Evolutionary conservation across 2,113 vertebrate species (phyloP).

Genomic region (Hepsetus odoe): DNA sequence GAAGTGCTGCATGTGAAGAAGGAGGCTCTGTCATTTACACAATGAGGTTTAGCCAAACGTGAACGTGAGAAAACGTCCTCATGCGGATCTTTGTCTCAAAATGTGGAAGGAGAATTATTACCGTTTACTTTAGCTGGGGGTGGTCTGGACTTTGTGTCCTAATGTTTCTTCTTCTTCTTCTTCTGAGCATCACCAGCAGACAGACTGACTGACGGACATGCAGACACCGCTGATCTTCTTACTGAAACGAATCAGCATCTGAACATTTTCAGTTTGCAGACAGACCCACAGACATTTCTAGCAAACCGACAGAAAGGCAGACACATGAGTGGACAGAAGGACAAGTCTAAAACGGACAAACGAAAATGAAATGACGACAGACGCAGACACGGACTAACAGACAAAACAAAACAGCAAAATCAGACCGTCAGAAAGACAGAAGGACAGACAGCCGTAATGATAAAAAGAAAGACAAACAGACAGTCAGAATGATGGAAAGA

Average conservation of each 20-base stretch:
- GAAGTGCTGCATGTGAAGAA: constrained; percentile 59
- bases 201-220: background rate
- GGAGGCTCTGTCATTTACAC: constrained; percentile 52
- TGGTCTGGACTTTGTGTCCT: background rate
- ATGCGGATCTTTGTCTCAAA: constrained; percentile 61
- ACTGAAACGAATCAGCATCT: no score
- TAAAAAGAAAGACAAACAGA: background rate
- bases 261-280: no score
- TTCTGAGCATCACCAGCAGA: background rate
- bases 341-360: no score
- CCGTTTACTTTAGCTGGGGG: background rate
- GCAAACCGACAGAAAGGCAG: no score
- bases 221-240: no score
- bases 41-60: constrained; percentile 76
- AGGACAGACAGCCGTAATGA: background rate
- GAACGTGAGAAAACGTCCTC: constrained; percentile 78
- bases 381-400: background rate
- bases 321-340: no score
- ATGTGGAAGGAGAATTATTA: background rate
- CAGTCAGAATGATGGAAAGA: background rate
- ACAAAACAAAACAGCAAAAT: background rate
- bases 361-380: background rate
- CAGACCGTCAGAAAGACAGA: background rate
- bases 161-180: background rate
- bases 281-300: no score